Conservation (phyloP, 2,797 vertebrate species). For the Dipus sagitta region DNA sequence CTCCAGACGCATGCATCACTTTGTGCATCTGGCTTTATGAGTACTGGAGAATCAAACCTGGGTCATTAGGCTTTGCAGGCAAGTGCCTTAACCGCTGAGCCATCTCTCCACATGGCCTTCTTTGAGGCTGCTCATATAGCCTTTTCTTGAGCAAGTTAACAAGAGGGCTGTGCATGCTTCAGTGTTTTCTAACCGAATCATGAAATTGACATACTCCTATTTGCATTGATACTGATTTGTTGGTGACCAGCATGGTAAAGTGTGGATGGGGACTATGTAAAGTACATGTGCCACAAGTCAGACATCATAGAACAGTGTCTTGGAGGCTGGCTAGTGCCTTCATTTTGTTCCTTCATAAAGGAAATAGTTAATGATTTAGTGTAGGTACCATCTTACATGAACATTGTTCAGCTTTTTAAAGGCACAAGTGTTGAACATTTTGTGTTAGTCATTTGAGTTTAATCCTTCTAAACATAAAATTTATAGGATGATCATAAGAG, state of each 20-base stretch:
- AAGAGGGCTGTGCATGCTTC: neutral
- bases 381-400: neutral
- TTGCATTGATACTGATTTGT: neutral
- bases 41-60: too few species aligned
- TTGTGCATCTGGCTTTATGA: too few species aligned
- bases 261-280: neutral
- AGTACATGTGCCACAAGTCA: neutral
- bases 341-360: neutral
- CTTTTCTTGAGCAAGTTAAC: neutral
- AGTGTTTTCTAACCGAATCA: too few species aligned
- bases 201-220: neutral
- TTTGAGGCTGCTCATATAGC: neutral
- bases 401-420: neutral
- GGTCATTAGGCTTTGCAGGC: too few species aligned
- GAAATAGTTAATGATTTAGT: neutral
- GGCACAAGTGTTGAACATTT: neutral
- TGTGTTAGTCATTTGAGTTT: conserved; percentile 19
- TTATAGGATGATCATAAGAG: neutral
- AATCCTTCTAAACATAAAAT: neutral
- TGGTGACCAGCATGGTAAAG: neutral
- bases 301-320: neutral
- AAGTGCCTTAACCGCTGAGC: too few species aligned
- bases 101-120: neutral
- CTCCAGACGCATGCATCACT: too few species aligned
- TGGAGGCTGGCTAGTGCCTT: neutral